Evolutionary conservation across 2,797 vertebrate genomes (phyloP).

Genomic region (Myripristis jacobus): DNA sequence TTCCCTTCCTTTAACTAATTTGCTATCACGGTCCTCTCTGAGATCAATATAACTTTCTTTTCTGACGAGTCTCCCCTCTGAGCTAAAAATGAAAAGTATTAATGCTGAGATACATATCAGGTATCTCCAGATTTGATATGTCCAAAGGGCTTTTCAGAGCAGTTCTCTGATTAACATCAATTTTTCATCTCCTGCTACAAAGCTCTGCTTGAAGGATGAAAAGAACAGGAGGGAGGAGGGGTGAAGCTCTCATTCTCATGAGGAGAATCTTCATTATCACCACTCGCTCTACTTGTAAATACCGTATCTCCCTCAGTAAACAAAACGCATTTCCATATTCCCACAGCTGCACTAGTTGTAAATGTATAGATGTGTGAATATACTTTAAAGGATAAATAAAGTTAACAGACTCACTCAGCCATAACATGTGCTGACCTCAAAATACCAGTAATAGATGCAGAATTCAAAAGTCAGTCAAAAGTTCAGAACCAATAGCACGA

Average conservation of each 20-base stretch:
- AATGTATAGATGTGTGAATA: too few relatives aligned
- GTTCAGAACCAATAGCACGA: too few relatives aligned
- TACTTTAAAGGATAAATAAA: too few relatives aligned
- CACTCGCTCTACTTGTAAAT: slow-evolving; percentile 34
- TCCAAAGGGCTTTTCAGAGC: slow-evolving; percentile 25
- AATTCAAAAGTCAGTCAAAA: too few relatives aligned
- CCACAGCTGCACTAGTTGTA: background rate
- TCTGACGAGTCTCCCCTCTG: background rate
- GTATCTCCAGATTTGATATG: slow-evolving; percentile 13
- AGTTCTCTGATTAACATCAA: slow-evolving; percentile 36
- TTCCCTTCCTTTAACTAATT: slow-evolving; percentile 3
- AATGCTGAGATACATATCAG: slow-evolving; percentile 16
- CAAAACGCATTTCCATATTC: slow-evolving; percentile 27
- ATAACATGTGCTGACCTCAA: too few relatives aligned
- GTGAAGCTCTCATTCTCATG: slow-evolving; percentile 26
- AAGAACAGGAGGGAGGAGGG: slow-evolving; percentile 14
- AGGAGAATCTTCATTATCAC: slow-evolving; percentile 30
- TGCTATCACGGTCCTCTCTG: background rate
- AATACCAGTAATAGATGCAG: too few relatives aligned
- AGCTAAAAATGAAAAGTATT: slow-evolving; percentile 26
- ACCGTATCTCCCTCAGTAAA: slow-evolving; percentile 33
- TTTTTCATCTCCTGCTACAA: slow-evolving; percentile 38
- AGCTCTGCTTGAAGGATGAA: slow-evolving; percentile 28
- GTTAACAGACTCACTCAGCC: background rate
- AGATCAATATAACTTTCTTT: background rate